Conservation (phyloP, 2,888 invertebrate genomes). For the Lamellibrachia columna region DNA sequence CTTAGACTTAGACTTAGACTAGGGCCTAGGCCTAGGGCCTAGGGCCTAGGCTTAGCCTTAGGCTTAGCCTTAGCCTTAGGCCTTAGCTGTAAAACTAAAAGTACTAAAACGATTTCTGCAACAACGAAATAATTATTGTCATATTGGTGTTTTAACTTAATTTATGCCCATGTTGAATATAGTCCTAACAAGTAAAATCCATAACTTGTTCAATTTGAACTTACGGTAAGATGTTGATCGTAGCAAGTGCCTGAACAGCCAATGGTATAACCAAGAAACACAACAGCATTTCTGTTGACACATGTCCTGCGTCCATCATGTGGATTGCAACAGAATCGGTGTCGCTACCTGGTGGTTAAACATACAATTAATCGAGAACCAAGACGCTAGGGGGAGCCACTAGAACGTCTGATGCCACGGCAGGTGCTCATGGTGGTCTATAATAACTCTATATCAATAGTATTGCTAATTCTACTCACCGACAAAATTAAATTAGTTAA, state of each 20-base stretch:
- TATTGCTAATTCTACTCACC: no score
- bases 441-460: no score
- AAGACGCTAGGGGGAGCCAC: background rate
- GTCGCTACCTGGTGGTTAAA: background rate
- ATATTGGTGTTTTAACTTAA: no score
- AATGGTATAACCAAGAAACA: background rate
- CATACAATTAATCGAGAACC: background rate
- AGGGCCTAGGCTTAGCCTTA: no score
- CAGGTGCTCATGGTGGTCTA: no score
- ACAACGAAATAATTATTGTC: background rate
- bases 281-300: background rate
- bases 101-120: background rate
- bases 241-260: background rate
- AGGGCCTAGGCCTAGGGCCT: no score
- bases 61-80: no score
- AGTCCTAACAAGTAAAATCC: background rate
- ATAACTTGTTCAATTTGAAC: background rate
- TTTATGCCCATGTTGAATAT: no score
- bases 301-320: background rate
- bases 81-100: no score
- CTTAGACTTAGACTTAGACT: background rate
- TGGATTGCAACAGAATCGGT: background rate
- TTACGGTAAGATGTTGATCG: background rate
- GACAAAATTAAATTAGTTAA: no score
- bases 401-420: background rate